These are phyloP conservation scores for Azorinus chamasolen DNA, from an alignment of 2,888 invertebrate genomes.

Conservation along the genomic window DNA sequence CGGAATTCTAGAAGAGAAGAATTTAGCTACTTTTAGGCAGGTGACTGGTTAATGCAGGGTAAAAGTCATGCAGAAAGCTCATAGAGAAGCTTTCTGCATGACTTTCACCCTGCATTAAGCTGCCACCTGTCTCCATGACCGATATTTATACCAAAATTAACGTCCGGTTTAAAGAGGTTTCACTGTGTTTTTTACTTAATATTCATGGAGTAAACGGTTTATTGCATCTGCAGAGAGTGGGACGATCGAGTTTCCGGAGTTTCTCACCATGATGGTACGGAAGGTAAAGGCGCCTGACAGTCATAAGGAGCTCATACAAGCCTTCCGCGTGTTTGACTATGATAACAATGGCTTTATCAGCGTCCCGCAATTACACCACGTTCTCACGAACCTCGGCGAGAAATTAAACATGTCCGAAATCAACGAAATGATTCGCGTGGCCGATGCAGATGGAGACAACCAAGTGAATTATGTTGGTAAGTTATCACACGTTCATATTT, in stretches of 20 bases:
- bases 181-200: no score
- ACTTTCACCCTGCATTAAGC: no score
- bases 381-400: constrained; percentile 99
- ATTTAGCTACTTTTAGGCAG: no score
- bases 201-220: no score
- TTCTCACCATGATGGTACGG: constrained; percentile 99
- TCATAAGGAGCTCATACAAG: constrained; percentile 99
- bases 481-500: no score
- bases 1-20: no score
- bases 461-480: constrained; percentile 98
- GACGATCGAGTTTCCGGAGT: constrained; percentile 99
- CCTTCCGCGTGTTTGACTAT: constrained; percentile 99
- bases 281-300: constrained; percentile 99
- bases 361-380: constrained; percentile 98
- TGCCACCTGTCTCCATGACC: no score
- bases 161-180: no score
- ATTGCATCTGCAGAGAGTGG: constrained; percentile 97
- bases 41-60: no score
- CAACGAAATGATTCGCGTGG: constrained; percentile 99
- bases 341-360: constrained; percentile 99
- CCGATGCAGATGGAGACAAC: constrained; percentile 99
- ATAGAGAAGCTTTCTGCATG: no score
- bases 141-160: no score
- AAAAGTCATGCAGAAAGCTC: no score
- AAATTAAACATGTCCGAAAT: constrained; percentile 99